Base-by-base conservation (phyloP, 2,797 vertebrate species). In the Coregonus ussuriensis region DNA sequence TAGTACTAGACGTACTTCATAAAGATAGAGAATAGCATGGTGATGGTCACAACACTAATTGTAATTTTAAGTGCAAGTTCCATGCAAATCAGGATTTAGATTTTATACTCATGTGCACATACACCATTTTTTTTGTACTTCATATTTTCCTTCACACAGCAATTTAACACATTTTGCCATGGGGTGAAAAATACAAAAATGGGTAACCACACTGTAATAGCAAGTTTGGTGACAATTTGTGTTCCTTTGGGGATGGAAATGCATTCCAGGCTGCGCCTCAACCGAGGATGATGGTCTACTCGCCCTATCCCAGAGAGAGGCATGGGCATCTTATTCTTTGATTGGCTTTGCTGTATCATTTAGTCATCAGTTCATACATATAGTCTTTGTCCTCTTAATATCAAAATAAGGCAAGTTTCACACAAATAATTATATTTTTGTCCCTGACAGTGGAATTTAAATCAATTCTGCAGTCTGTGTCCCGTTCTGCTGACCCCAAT, bases 351-450 rank as follows among this genome's bases (percentile, higher is more conserved):
- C 66, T 81, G 81, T 67, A 77, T 59, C 63, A 82, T 91, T 93
- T 91, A 88, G 88, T 91, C 88, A 86, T 79, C 3, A 73, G 77
- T 88, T 89, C 76, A 86, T 85, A 91, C 91, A 93, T 93, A 92
- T 86, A 71, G 72, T 81, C 52, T 78, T 4, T 47, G 79, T 75
- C 59, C 78, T 82, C 85, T 71, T 75, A 62, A 73, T 91, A 89
- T 82, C 88, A 90, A 93, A 93, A 87, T 93, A 94, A 93, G 91
- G 92, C 92, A 91, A 35, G 79, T 79, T 83, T 83, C 0, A 21
- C 31, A 66, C 65, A 71, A n/a, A 29, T 4, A 35, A 35, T 9
- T 47, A 15, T 25, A 6, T 51, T 16, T 4, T 33, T 53, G 41
- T 47, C 41, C 15, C 16, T 6, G 56, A 15, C 31, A 75, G 73